Base-by-base conservation (phyloP, 2,888 invertebrate species). In the Pegoplata infirma region DNA sequence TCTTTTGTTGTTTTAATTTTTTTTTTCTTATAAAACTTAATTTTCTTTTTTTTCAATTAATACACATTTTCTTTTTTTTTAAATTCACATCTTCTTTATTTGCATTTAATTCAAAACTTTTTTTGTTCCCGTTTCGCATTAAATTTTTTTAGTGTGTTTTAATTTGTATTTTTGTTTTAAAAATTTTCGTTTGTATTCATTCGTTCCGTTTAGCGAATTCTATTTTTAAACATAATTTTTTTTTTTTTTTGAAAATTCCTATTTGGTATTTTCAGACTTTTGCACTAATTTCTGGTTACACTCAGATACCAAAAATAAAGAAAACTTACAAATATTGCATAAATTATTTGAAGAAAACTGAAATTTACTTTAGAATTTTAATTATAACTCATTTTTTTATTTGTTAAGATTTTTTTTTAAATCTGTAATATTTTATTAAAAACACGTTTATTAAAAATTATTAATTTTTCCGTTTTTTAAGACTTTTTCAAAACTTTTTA, bases 151-250 rank as follows among this genome's bases (percentile, higher is more conserved):
- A 6, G 25, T 51, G 51, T 25, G 12, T 51, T 21, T 51, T 8
- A 23, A 25, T 67, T 80, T 76, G 71, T 82, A 81, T 81, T 84
- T 82, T 84, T 80, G 73, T 40, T 76, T n/a, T n/a, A n/a, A n/a
- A n/a, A n/a, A n/a, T n/a, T 71, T 66, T 56, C 32, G 63, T 63
- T 49, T 63, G 17, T 73, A 63, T 76, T 73, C 75, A 78, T 80
- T 73, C 75, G 80, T 80, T 76, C 82, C 84, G 84, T 84, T 84
- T 84, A 86, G 85, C 87, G 80, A 86, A 85, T 81, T 87, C 87
- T 87, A 87, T 87, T 86, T 86, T 82, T 87, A 87, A 83, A 84
- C 81, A 64, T 32, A 61, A 47, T 55, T 71, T 69, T 64, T 40
- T 56, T 64, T 51, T 55, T 49, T 44, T 67, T 64, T 83, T 82